phyloP scores from a whole-genome alignment of 1,140 invertebrate species.

The Coptotermes formosanus region DNA sequence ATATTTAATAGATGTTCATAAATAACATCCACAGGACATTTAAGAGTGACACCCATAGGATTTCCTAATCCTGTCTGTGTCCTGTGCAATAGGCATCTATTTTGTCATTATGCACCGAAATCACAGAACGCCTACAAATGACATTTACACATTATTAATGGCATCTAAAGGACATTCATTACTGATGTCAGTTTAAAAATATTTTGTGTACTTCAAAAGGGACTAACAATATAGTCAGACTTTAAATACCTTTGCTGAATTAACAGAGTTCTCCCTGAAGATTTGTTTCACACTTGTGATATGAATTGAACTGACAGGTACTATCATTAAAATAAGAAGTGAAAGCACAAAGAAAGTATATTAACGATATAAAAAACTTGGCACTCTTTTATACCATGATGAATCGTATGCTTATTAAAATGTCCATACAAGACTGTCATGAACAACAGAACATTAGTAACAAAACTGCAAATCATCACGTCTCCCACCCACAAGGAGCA shows the following conservation, averaged over 20 bases:
- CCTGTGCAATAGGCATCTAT: background rate
- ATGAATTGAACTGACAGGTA: background rate
- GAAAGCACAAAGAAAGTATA: background rate
- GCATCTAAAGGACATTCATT: background rate
- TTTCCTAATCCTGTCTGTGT: background rate
- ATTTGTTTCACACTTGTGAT: background rate
- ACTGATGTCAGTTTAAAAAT: background rate
- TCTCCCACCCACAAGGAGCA: too few species aligned
- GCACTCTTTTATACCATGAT: background rate
- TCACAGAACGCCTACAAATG: background rate
- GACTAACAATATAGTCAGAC: background rate
- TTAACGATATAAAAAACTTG: background rate
- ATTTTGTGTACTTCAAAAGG: background rate
- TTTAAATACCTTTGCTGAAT: background rate
- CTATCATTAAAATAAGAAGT: background rate
- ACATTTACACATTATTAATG: background rate
- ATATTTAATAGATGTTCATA: background rate
- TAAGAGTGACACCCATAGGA: background rate
- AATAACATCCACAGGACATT: background rate
- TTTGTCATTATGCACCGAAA: background rate
- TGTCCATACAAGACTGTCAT: background rate
- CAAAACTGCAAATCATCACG: background rate
- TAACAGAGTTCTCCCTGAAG: background rate
- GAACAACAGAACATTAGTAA: background rate
- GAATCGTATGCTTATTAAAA: background rate